Evolutionary conservation across 2,797 vertebrate genomes (phyloP).

Genomic region (Pteropus rufus): DNA sequence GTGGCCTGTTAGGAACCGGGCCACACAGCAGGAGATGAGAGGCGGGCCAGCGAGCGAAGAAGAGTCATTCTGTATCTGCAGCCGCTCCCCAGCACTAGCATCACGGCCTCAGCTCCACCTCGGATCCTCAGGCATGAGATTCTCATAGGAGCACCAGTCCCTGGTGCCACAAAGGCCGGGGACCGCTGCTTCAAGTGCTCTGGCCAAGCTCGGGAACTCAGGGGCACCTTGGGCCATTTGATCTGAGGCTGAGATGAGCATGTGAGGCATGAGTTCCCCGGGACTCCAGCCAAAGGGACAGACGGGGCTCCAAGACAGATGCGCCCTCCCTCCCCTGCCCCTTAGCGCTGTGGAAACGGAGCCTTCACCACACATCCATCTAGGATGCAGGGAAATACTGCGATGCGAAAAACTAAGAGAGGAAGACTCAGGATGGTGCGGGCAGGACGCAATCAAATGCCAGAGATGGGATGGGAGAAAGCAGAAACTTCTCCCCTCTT

Average conservation of each 20-base stretch:
- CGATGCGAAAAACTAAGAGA: neutral
- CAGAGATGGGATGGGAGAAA: neutral
- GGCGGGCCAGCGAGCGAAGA: no score
- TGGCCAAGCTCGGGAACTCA: neutral
- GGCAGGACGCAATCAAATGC: neutral
- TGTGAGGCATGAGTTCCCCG: neutral
- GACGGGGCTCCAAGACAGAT: neutral
- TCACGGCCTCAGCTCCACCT: no score
- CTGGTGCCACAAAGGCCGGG: no score
- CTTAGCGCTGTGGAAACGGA: neutral
- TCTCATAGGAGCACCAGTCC: no score
- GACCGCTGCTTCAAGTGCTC: no score
- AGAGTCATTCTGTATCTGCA: no score
- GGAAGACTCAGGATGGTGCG: neutral
- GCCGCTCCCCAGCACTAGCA: no score
- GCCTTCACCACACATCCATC: accelerated
- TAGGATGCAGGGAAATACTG: neutral
- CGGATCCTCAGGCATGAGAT: no score
- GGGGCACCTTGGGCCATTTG: neutral
- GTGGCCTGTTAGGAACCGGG: no score
- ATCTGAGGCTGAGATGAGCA: neutral
- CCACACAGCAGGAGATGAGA: no score
- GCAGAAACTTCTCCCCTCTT: neutral
- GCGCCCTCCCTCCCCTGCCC: neutral
- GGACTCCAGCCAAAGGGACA: neutral